These are phyloP conservation scores for Leucophenga varia DNA, from an alignment of 1,140 invertebrate species.

Conservation along the genomic window DNA sequence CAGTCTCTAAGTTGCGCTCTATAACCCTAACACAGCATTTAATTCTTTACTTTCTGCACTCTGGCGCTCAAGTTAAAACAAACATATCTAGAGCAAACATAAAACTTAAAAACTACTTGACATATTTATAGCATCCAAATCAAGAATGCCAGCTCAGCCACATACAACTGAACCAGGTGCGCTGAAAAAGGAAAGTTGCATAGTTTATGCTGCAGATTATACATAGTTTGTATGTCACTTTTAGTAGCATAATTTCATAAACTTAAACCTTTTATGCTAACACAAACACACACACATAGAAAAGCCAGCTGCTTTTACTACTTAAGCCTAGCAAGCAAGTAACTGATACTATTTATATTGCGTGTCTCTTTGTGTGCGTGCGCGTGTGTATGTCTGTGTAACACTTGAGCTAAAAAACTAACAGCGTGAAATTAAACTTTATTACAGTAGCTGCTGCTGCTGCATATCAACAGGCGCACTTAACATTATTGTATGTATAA, in stretches of 20 bases:
- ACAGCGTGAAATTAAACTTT: constrained; percentile 41
- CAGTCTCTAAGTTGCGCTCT: no score
- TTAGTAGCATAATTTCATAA: constrained; percentile 40
- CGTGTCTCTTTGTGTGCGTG: constrained; percentile 4
- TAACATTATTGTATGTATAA: background rate
- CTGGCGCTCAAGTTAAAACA: no score
- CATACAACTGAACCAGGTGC: constrained; percentile 23
- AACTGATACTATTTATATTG: constrained; percentile 1
- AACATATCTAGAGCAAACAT: constrained; percentile 19
- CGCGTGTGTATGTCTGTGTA: constrained; percentile 16
- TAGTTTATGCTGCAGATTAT: background rate
- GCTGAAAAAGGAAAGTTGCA: background rate
- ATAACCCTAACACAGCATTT: no score
- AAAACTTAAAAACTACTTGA: constrained; percentile 23
- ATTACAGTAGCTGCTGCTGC: no score
- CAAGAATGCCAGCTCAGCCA: constrained; percentile 21
- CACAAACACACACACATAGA: constrained; percentile 32
- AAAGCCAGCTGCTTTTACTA: no score
- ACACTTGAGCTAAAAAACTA: constrained; percentile 41
- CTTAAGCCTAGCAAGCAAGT: no score
- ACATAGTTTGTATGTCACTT: no score
- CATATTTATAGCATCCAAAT: background rate
- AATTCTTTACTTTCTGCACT: no score
- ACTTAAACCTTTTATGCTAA: constrained; percentile 39
- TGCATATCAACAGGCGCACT: no score